A percentile compares a stretch with the other conserved stretches of the same genome.
Evolutionary conservation across 2,113 vertebrate genomes (phyloP).

Genomic region (Okapia johnstoni): DNA sequence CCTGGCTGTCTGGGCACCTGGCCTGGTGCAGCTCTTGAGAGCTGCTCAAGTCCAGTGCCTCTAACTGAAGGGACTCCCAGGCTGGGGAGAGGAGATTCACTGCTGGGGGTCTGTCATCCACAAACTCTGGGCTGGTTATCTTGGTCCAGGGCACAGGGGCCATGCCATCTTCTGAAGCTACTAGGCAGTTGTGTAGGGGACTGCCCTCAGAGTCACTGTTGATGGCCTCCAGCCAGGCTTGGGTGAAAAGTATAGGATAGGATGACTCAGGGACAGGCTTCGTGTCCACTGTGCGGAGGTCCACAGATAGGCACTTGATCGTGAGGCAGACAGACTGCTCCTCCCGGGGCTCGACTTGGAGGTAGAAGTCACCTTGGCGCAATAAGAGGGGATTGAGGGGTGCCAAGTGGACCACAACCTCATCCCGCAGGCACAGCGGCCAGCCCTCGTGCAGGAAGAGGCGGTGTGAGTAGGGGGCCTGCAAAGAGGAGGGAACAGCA

Average conservation of each 20-base stretch:
- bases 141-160: constrained; percentile 85
- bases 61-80: not conserved
- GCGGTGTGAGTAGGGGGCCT: constrained; percentile 86
- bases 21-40: constrained; percentile 25
- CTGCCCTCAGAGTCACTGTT: constrained; percentile 77
- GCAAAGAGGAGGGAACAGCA: not conserved
- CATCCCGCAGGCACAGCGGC: constrained; percentile 89
- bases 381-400: constrained; percentile 85
- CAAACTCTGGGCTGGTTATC: constrained; percentile 87
- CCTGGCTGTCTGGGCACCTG: not conserved
- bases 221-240: constrained; percentile 85
- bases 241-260: constrained; percentile 86
- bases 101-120: constrained; percentile 68
- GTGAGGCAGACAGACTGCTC: constrained; percentile 85
- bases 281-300: constrained; percentile 83
- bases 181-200: constrained; percentile 84
- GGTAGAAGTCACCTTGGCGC: constrained; percentile 89
- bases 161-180: constrained; percentile 84
- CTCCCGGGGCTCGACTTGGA: constrained; percentile 86
- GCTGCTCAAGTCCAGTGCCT: not conserved
- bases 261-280: constrained; percentile 80
- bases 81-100: constrained; percentile 56
- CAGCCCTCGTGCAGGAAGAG: constrained; percentile 92
- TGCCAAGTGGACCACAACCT: constrained; percentile 87
- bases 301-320: constrained; percentile 85